Conservation (phyloP, 2,113 vertebrate genomes). For the Corapipo altera region DNA sequence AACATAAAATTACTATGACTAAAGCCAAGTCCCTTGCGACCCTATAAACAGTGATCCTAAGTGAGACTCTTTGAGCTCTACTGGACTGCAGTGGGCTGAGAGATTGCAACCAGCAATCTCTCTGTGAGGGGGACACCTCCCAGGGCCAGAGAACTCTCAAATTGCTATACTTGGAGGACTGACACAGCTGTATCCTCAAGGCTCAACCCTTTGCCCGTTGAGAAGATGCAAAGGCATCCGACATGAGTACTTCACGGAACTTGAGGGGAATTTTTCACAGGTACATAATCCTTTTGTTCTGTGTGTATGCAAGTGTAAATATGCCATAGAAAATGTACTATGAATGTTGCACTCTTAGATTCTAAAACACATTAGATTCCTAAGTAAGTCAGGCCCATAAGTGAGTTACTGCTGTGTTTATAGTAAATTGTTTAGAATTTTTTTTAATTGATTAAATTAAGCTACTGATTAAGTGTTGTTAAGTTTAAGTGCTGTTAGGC, state of each 20-base stretch:
- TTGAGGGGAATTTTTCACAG: not conserved
- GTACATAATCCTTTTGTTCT: not conserved
- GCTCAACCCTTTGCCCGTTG: not conserved
- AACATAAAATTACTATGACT: not conserved
- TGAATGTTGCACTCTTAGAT: not conserved
- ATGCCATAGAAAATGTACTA: not conserved
- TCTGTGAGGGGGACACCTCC: fast-evolving
- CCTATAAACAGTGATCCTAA: not conserved
- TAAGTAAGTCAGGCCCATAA: not conserved
- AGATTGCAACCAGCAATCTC: not conserved
- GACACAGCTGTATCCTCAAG: not conserved
- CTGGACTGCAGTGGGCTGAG: fast-evolving
- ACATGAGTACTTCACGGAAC: not conserved
- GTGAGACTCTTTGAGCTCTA: not conserved
- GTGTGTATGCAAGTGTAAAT: not conserved
- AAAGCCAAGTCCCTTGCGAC: not conserved
- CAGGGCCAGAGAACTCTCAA: not conserved
- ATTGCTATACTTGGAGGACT: fast-evolving
- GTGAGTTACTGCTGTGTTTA: not conserved
- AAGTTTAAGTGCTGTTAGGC: not conserved
- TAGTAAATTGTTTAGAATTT: not conserved
- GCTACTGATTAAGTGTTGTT: not conserved
- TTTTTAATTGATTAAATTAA: not conserved
- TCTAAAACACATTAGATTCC: not conserved
- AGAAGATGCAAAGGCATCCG: not conserved